phyloP scores from a whole-genome alignment of 2,797 vertebrate genomes.

The Chanos chanos region DNA sequence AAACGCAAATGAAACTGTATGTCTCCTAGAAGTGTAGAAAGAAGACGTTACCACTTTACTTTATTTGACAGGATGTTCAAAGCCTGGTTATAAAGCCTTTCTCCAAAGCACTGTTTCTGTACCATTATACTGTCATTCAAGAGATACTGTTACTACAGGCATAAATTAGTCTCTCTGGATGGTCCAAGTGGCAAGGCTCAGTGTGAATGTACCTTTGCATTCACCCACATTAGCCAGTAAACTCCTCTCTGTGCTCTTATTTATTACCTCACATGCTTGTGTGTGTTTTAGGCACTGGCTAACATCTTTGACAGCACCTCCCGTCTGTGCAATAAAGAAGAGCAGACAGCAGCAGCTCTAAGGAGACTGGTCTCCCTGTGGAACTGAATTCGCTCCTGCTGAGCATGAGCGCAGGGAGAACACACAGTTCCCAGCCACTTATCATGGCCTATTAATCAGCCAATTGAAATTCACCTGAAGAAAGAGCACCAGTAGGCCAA shows the following conservation, averaged over 20 bases:
- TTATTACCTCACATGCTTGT: conserved; percentile 14
- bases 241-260: conserved; percentile 22
- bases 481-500: too few relatives aligned
- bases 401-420: conserved; percentile 19
- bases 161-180: conserved; percentile 34
- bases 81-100: conserved; percentile 49
- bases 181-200: conserved; percentile 13
- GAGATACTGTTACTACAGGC: conserved; percentile 30
- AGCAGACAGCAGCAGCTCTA: conserved; percentile 24
- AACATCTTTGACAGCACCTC: conserved; percentile 22
- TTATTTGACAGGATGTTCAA: conserved; percentile 50
- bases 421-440: conserved; percentile 6
- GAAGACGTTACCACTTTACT: conserved; percentile 41
- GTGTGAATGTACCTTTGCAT: conserved; percentile 18
- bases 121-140: conserved; percentile 43
- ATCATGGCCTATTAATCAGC: background rate
- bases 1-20: conserved; percentile 26
- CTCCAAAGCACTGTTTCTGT: conserved; percentile 42
- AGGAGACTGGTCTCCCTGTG: conserved; percentile 17
- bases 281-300: conserved; percentile 24
- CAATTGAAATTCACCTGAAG: too few relatives aligned
- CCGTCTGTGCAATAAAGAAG: conserved; percentile 32
- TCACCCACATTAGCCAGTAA: conserved; percentile 3
- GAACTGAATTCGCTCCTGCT: conserved; percentile 33
- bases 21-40: conserved; percentile 35